These are phyloP conservation scores for Mimas tiliae DNA, from an alignment of 2,888 invertebrate species.

Conservation along the genomic window DNA sequence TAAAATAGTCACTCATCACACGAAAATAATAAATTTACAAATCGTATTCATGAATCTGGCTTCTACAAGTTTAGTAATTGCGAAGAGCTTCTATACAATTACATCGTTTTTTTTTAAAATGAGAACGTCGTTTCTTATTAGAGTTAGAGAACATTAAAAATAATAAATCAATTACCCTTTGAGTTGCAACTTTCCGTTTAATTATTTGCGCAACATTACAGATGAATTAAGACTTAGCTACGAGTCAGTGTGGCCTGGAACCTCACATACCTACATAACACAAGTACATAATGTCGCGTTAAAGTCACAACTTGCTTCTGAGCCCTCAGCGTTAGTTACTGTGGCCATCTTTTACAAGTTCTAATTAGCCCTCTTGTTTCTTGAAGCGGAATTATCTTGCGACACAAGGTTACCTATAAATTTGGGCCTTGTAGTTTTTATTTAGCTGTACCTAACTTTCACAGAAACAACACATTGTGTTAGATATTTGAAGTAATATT, in stretches of 20 bases:
- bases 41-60: no score
- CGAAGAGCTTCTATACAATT: neutral
- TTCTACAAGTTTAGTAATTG: neutral
- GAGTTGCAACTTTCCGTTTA: neutral
- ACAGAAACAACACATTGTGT: neutral
- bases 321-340: constrained; percentile 55
- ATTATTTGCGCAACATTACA: neutral
- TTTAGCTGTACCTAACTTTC: neutral
- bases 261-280: constrained; percentile 32
- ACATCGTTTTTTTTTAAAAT: neutral
- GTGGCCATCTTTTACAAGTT: constrained; percentile 56
- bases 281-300: constrained; percentile 35
- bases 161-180: constrained; percentile 25
- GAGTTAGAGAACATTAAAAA: constrained; percentile 41
- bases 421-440: constrained; percentile 12
- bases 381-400: constrained; percentile 49
- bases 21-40: no score
- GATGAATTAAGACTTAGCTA: constrained; percentile 12
- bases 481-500: neutral
- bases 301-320: constrained; percentile 38
- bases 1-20: no score
- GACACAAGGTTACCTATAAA: constrained; percentile 34
- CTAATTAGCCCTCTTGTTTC: constrained; percentile 60
- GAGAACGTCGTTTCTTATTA: constrained; percentile 2
- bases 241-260: neutral